Evolutionary conservation across 1,140 invertebrate genomes (phyloP).

Genomic region (Lordiphosa mommai): DNA sequence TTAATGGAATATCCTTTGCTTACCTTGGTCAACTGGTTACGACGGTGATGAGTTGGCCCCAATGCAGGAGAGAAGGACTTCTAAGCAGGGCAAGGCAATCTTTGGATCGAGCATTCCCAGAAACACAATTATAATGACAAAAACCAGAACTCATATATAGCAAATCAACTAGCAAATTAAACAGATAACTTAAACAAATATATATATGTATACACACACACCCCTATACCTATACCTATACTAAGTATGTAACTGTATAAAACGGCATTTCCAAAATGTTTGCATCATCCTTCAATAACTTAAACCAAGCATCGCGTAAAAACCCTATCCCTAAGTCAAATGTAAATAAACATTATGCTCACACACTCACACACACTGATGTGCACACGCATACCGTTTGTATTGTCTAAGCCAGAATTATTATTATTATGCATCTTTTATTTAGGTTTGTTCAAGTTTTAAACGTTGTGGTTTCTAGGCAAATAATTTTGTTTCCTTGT

Average conservation of each 20-base stretch:
- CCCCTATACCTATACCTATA: conserved; percentile 32
- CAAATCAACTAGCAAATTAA: conserved; percentile 46
- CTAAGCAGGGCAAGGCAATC: conserved; percentile 1
- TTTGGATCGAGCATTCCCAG: background rate
- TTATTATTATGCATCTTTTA: conserved; percentile 15
- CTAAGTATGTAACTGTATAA: conserved; percentile 54
- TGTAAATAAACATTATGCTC: conserved; percentile 58
- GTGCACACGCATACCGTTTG: conserved; percentile 1
- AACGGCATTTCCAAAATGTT: conserved; percentile 22
- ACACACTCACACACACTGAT: conserved; percentile 9
- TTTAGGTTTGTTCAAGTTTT: conserved; percentile 27
- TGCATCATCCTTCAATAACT: conserved; percentile 6
- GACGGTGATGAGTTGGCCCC: conserved; percentile 3
- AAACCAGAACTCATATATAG: conserved; percentile 32
- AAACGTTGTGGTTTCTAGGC: conserved; percentile 54
- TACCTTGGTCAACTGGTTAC: conserved; percentile 13
- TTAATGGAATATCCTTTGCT: conserved; percentile 5
- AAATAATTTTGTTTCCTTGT: conserved; percentile 39
- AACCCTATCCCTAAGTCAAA: conserved; percentile 52
- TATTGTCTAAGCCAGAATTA: conserved; percentile 28
- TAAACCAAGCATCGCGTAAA: conserved; percentile 1
- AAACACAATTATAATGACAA: conserved; percentile 27
- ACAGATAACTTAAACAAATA: conserved; percentile 20
- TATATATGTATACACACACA: conserved; percentile 10
- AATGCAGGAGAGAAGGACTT: conserved; percentile 6